Evolutionary conservation across 37 sponge, comb jelly and placozoan species (phyloP).

Genomic region (Spongia lamella): DNA sequence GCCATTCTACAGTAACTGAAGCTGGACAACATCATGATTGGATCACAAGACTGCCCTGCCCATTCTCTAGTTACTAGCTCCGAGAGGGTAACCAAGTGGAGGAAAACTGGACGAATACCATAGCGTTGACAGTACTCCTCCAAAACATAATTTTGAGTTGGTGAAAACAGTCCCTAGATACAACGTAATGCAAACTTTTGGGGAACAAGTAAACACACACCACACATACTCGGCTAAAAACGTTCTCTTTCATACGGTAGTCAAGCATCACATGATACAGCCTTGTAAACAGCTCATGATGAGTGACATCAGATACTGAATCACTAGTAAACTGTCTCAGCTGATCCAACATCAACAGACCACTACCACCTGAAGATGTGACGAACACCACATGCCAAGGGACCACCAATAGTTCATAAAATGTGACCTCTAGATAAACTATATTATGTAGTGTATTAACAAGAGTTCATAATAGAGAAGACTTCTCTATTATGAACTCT

Average conservation of each 20-base stretch:
- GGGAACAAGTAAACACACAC: no score
- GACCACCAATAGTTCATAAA: no score
- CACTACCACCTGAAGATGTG: no score
- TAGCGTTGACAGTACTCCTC: conserved; percentile 79
- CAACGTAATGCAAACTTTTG: no score
- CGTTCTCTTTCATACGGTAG: conserved; percentile 35
- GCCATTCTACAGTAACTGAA: conserved; percentile 66
- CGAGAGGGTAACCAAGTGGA: conserved; percentile 52
- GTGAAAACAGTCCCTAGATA: conserved; percentile 65
- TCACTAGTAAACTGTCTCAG: no score
- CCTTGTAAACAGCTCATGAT: conserved; percentile 42
- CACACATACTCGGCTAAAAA: conserved; percentile 49
- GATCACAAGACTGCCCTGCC: conserved; percentile 43
- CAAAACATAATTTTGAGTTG: conserved; percentile 60
- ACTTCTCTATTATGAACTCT: no score
- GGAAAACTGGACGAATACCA: conserved; percentile 44
- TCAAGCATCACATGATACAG: conserved; percentile 35
- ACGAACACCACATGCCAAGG: no score
- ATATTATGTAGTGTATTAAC: no score
- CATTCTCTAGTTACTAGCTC: conserved; percentile 38
- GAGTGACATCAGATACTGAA: conserved; percentile 6
- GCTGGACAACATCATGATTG: conserved; percentile 57
- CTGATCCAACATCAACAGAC: no score
- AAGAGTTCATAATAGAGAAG: no score
- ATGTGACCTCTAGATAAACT: no score